Conservation (phyloP, 1,140 invertebrate species). For the Magallana gigas region DNA sequence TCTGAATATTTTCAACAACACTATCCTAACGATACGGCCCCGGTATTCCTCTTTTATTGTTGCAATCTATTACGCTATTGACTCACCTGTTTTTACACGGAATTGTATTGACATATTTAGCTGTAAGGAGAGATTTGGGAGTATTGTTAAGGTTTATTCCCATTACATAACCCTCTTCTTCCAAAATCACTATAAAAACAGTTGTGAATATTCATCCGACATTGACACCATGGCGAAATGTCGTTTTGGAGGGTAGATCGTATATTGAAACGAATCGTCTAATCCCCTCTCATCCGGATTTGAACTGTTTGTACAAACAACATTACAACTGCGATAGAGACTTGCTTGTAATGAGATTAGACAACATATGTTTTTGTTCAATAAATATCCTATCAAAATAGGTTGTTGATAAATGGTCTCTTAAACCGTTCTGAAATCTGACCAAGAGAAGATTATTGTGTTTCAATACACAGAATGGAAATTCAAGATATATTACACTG, state of each 20-base stretch:
- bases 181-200: slow-evolving; percentile 23
- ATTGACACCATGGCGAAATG: slow-evolving; percentile 29
- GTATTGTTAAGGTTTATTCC: slow-evolving; percentile 23
- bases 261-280: not conserved
- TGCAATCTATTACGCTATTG: slow-evolving; percentile 23
- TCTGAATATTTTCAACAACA: slow-evolving; percentile 36
- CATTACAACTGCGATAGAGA: slow-evolving; percentile 33
- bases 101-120: slow-evolving; percentile 35
- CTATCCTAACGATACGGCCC: not conserved
- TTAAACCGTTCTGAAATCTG: not conserved
- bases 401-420: not conserved
- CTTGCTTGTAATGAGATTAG: slow-evolving; percentile 7
- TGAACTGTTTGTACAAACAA: slow-evolving; percentile 36
- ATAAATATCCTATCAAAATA: slow-evolving; percentile 1
- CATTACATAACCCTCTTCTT: slow-evolving; percentile 17
- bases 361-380: slow-evolving; percentile 29
- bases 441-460: no score
- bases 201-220: not conserved
- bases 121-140: slow-evolving; percentile 18
- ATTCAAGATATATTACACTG: no score
- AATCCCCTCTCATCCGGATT: slow-evolving; percentile 30
- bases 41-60: not conserved
- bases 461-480: no score
- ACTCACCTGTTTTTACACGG: slow-evolving; percentile 19
- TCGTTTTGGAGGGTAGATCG: slow-evolving; percentile 27